phyloP scores from a whole-genome alignment of 53 echinoderm and acorn worm genomes.

The Luidia sarsii region DNA sequence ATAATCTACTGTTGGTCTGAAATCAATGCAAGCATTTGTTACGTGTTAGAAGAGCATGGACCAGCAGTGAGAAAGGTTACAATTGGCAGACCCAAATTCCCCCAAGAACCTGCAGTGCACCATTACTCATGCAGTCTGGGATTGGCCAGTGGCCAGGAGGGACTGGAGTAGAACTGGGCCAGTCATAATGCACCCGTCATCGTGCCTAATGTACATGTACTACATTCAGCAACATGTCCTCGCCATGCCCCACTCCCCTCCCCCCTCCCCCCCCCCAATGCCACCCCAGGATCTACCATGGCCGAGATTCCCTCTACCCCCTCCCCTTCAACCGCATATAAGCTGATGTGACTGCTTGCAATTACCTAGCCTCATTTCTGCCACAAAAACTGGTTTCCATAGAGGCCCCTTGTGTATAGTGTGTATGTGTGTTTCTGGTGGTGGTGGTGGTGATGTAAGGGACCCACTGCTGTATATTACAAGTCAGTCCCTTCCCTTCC shows the following conservation, averaged over 20 bases:
- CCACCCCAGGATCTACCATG: not conserved
- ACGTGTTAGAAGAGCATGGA: no score
- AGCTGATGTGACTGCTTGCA: constrained; percentile 14
- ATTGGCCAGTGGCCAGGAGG: no score
- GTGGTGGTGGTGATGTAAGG: no score
- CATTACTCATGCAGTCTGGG: no score
- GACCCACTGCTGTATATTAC: no score
- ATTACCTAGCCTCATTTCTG: constrained; percentile 51
- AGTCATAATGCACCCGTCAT: not conserved
- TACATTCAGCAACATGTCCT: not conserved
- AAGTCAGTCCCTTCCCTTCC: no score
- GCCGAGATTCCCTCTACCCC: not conserved
- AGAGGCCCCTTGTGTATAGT: constrained; percentile 30
- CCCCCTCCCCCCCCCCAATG: not conserved
- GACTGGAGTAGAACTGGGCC: constrained; percentile 2
- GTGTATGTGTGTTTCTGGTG: no score
- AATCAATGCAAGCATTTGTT: no score
- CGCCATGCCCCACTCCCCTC: not conserved
- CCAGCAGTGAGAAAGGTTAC: no score
- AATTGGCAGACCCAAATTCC: no score
- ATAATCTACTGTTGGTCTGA: no score
- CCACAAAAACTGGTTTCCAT: constrained; percentile 41
- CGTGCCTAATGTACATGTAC: not conserved
- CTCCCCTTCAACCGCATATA: not conserved
- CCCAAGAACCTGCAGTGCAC: no score